A percentile compares a stretch with the other conserved stretches of the same genome.
Conservation (phyloP, 2,113 vertebrate genomes). For the Ageneiosus marmoratus region DNA sequence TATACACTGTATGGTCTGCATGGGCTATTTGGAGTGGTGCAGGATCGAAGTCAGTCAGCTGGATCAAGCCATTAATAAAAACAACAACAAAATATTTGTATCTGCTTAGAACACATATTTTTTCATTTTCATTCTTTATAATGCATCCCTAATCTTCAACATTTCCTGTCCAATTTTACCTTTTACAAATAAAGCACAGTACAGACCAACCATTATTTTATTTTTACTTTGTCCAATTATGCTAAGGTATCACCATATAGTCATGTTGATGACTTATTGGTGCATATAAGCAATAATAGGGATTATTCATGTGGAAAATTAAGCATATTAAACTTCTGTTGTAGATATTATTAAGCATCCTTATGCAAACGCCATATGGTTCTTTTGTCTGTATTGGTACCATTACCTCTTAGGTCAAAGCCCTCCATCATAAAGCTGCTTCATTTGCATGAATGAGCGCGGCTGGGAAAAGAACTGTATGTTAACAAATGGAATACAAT, state of each 20-base stretch:
- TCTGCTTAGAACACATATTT: not conserved
- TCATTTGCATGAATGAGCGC: conserved; percentile 39
- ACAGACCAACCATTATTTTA: not conserved
- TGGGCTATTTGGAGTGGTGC: not conserved
- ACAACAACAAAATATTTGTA: not conserved
- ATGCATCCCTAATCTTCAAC: not conserved
- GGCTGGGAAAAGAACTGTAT: not conserved
- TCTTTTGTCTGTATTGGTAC: conserved; percentile 14
- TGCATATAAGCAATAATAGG: not conserved
- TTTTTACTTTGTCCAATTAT: not conserved
- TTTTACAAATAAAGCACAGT: not conserved
- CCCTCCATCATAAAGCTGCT: conserved; percentile 33
- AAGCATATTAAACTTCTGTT: conserved; percentile 3
- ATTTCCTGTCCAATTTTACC: not conserved
- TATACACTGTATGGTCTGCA: not conserved
- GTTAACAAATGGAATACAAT: conserved; percentile 40
- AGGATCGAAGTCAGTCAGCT: not conserved
- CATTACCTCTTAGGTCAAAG: conserved; percentile 27
- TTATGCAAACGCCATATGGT: conserved; percentile 28
- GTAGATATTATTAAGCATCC: conserved; percentile 7
- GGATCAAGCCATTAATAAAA: not conserved
- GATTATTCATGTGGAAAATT: conserved; percentile 10
- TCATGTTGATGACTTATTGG: not conserved
- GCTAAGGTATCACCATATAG: not conserved
- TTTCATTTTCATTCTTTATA: not conserved